Base-by-base conservation (phyloP, 1,140 invertebrate species). In the Calosoma granatense region DNA sequence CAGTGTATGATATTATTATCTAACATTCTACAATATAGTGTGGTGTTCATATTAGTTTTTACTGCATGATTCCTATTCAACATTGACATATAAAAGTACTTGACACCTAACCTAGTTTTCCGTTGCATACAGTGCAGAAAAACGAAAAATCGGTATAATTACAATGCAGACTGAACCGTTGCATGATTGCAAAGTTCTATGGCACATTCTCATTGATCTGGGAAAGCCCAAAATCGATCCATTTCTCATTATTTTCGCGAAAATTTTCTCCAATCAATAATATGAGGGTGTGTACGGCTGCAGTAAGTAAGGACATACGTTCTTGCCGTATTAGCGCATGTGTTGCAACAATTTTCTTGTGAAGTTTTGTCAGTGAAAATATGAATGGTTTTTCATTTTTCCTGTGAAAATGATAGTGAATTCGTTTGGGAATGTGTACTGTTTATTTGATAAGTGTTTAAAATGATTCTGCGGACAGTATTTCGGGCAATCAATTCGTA, bases 261-360 rank as follows among this genome's bases (percentile, higher is more conserved):
- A 47, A 47, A 47, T 47, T 9, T 47, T 47, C 41, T 47, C 3
- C 6, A 47, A 47, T 47, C 41, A 47, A 47, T 47, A 47, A 47
- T 11, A 17, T 47, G 41, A 47, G 41, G 41, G 41, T 47, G 41
- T 47, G 41, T 47, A 47, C 41, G 9, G 41, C 15, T 47, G 15
- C 3, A 3, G 4, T 47, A 47, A 47, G 41, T n/a, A 36, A 6
- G 26, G 41, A 47, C 41, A 47, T 47, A 47, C 41, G 41, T 36
- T 47, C 17, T 17, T 4, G 15, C 17, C 17, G 15, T 12, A 11
- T 30, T 14, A 30, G 26, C 26, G 26, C 26, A 30, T 30, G 26
- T 30, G 26, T 30, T 30, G 14, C 4, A 6, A 6, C 14, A 6
- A 6, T 30, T 30, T 30, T 6, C 14, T 30, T 30, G 14, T 6